These are phyloP conservation scores for Plectus sambesii DNA, from an alignment of 1,140 invertebrate genomes.

Conservation along the genomic window DNA sequence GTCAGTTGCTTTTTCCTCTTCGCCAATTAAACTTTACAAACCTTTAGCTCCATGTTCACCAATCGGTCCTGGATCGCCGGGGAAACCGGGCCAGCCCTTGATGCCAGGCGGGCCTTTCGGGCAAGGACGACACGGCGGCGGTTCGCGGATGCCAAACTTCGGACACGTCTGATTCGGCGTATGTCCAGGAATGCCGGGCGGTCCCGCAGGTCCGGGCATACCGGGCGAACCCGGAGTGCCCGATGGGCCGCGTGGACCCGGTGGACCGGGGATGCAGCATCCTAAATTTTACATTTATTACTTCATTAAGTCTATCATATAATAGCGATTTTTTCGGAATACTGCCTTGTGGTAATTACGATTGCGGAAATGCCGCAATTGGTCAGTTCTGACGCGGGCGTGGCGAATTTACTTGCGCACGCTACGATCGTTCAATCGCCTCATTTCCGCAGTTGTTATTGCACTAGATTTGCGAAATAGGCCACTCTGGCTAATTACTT, in stretches of 20 bases:
- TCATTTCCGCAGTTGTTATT: no score
- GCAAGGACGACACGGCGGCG: slow-evolving; percentile 41
- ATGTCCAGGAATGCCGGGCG: slow-evolving; percentile 31
- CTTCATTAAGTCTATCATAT: slow-evolving; percentile 22
- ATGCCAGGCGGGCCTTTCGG: slow-evolving; percentile 44
- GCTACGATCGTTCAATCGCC: no score
- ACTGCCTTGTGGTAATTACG: no score
- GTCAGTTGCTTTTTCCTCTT: no score
- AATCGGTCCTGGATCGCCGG: slow-evolving; percentile 37
- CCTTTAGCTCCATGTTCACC: slow-evolving; percentile 32
- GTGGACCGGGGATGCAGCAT: slow-evolving; percentile 32
- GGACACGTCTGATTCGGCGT: slow-evolving; percentile 44
- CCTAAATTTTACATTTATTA: no score
- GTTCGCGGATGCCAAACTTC: slow-evolving; percentile 30
- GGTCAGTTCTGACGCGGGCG: no score
- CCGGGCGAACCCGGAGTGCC: slow-evolving; percentile 39
- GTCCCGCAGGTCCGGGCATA: slow-evolving; percentile 33
- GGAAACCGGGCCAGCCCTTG: slow-evolving; percentile 45
- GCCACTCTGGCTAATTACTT: no score
- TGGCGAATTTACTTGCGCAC: no score
- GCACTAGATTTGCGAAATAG: no score
- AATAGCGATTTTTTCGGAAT: no score
- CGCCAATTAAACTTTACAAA: no score
- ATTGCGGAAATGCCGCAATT: no score
- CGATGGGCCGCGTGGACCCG: slow-evolving; percentile 30